Conservation (phyloP, 1,140 invertebrate genomes). For the Drosophila arizonae region DNA sequence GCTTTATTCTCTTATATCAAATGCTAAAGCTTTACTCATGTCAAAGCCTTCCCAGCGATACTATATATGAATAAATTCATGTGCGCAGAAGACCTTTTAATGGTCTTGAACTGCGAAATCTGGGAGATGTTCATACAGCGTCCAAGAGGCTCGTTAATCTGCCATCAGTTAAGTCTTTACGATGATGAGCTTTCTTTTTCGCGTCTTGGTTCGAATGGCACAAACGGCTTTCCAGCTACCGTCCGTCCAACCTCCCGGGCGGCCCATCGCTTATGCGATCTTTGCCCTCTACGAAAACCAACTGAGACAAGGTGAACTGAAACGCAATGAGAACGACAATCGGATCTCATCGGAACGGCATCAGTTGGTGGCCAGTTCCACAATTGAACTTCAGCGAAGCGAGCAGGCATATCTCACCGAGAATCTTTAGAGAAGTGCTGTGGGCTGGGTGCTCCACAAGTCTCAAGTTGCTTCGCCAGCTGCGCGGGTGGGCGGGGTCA, state of each 20-base stretch:
- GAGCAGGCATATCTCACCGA: conserved; percentile 54
- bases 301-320: conserved; percentile 56
- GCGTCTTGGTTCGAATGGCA: not conserved
- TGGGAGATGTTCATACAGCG: too few relatives aligned
- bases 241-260: not conserved
- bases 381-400: conserved; percentile 65
- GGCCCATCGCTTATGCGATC: conserved; percentile 17
- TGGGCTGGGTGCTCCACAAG: conserved; percentile 2
- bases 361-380: conserved; percentile 32
- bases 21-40: too few relatives aligned
- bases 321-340: conserved; percentile 35
- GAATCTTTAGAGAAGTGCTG: conserved; percentile 43
- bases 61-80: too few relatives aligned
- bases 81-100: too few relatives aligned
- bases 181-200: not conserved
- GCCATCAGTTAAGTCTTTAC: too few relatives aligned
- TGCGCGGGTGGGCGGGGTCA: conserved; percentile 2
- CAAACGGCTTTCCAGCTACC: not conserved
- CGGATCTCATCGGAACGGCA: conserved; percentile 20
- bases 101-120: too few relatives aligned
- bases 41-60: too few relatives aligned
- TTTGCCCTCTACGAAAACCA: conserved; percentile 33
- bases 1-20: too few relatives aligned
- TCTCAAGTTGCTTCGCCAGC: not conserved
- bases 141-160: too few relatives aligned